Percentiles rank a stretch among this genome's conserved stretches.
Evolutionary conservation across 2,888 invertebrate species (phyloP).

Genomic region (Coenonympha glycerion): DNA sequence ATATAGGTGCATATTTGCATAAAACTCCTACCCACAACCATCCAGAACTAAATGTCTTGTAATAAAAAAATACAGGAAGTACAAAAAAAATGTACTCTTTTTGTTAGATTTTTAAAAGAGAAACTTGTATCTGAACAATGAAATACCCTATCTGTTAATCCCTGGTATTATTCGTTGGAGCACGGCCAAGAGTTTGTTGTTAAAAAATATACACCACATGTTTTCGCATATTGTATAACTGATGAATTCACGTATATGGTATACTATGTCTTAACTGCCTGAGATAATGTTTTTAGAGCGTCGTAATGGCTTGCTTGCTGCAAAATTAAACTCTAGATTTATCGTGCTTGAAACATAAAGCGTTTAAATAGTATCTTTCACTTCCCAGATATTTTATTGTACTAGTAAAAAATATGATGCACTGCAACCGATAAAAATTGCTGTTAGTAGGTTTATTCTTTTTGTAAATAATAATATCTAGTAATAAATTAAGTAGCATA

Average conservation of each 20-base stretch:
- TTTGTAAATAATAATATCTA: too few relatives aligned
- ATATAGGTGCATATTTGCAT: too few relatives aligned
- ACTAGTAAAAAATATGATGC: too few relatives aligned
- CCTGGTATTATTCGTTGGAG: slow-evolving; percentile 29
- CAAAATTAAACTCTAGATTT: slow-evolving; percentile 5
- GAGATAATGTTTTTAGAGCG: slow-evolving; percentile 6
- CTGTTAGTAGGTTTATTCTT: not conserved
- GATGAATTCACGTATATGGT: slow-evolving; percentile 21
- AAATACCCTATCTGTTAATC: slow-evolving; percentile 22
- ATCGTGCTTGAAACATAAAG: slow-evolving; percentile 1
- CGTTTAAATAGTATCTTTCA: not conserved
- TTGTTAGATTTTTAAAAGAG: not conserved
- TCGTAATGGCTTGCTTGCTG: slow-evolving; percentile 2
- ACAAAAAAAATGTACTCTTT: not conserved
- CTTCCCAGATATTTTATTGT: not conserved
- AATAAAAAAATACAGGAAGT: not conserved
- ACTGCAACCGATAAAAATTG: too few relatives aligned
- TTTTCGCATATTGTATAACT: slow-evolving; percentile 23
- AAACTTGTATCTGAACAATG: slow-evolving; percentile 14
- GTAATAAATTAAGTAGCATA: not conserved
- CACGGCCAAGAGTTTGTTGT: slow-evolving; percentile 25
- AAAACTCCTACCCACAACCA: too few relatives aligned
- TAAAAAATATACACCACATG: slow-evolving; percentile 26
- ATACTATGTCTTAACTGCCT: slow-evolving; percentile 17
- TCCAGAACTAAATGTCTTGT: not conserved